These are phyloP conservation scores for Bagarius yarrelli DNA, from an alignment of 2,113 vertebrate genomes.

Conservation along the genomic window DNA sequence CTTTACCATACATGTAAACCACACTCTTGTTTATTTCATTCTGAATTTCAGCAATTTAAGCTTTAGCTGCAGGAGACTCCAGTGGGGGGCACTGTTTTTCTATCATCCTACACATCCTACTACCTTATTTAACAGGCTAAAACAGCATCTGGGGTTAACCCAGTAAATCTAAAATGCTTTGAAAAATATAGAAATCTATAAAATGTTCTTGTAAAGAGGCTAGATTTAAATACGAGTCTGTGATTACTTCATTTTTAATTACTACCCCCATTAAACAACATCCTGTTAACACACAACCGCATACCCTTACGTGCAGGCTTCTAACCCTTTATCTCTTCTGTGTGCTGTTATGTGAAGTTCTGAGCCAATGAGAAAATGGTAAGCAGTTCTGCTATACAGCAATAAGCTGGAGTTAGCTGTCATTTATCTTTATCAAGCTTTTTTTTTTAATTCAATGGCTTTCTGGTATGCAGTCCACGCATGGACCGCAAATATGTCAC, in stretches of 20 bases:
- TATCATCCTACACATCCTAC: conserved; percentile 31
- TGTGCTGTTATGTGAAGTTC: conserved; percentile 2
- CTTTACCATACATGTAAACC: neutral
- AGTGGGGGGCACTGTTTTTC: conserved; percentile 68
- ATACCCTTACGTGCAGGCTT: conserved; percentile 20
- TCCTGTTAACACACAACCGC: conserved; percentile 36
- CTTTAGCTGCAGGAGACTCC: conserved; percentile 43
- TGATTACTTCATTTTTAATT: conserved; percentile 70
- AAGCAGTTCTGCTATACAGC: conserved; percentile 2
- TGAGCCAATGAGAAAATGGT: neutral
- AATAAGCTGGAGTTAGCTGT: neutral
- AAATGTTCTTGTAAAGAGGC: conserved; percentile 38
- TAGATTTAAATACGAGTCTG: conserved; percentile 58
- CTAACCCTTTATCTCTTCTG: conserved; percentile 20
- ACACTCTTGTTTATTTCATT: neutral
- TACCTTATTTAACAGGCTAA: conserved; percentile 3
- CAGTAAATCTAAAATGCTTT: conserved; percentile 6
- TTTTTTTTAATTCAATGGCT: neutral
- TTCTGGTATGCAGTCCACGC: neutral
- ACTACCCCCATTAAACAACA: conserved; percentile 62
- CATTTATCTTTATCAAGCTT: neutral
- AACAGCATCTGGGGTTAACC: neutral
- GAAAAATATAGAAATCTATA: too few relatives aligned
- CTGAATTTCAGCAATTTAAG: neutral
- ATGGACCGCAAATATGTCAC: neutral